phyloP scores from a whole-genome alignment of 2,797 vertebrate genomes.

The Paedocypris micromegethes region DNA sequence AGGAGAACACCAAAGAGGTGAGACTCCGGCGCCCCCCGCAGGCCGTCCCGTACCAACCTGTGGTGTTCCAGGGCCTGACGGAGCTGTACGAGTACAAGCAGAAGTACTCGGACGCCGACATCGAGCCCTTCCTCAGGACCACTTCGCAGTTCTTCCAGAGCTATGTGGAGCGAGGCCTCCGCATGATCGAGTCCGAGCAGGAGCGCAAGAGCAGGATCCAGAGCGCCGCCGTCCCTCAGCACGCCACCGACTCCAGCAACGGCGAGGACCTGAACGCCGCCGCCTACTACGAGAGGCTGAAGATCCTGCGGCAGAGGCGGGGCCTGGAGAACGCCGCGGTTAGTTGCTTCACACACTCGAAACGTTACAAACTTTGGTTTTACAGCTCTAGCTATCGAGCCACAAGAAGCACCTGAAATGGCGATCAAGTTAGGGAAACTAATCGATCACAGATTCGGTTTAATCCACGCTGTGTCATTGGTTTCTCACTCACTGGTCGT shows the following conservation, averaged over 20 bases:
- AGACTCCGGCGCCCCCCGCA: neutral
- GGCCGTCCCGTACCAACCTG: neutral
- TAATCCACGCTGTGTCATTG: no score
- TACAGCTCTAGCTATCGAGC: no score
- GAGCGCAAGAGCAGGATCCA: slow-evolving; percentile 86
- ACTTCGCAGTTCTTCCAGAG: slow-evolving; percentile 98
- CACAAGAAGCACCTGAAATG: no score
- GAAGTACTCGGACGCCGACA: slow-evolving; percentile 91
- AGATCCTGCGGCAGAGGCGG: slow-evolving; percentile 91
- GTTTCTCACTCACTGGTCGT: no score
- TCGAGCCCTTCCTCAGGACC: slow-evolving; percentile 94
- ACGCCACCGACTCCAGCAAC: slow-evolving; percentile 74
- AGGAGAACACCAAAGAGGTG: slow-evolving; percentile 98
- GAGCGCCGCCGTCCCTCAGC: slow-evolving; percentile 80
- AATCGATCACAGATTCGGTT: no score
- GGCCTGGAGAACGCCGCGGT: slow-evolving; percentile 92
- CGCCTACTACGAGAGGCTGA: slow-evolving; percentile 92
- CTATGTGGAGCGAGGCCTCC: slow-evolving; percentile 95
- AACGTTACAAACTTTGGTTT: neutral
- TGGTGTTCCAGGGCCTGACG: slow-evolving; percentile 77
- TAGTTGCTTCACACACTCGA: slow-evolving; percentile 18
- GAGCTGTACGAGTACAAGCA: slow-evolving; percentile 97
- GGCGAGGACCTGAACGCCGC: slow-evolving; percentile 90
- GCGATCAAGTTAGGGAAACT: no score
- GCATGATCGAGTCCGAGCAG: slow-evolving; percentile 89